A percentile compares a stretch with the other conserved stretches of the same genome.
phyloP scores from a whole-genome alignment of 2,113 vertebrate genomes.

The Siniperca chuatsi region DNA sequence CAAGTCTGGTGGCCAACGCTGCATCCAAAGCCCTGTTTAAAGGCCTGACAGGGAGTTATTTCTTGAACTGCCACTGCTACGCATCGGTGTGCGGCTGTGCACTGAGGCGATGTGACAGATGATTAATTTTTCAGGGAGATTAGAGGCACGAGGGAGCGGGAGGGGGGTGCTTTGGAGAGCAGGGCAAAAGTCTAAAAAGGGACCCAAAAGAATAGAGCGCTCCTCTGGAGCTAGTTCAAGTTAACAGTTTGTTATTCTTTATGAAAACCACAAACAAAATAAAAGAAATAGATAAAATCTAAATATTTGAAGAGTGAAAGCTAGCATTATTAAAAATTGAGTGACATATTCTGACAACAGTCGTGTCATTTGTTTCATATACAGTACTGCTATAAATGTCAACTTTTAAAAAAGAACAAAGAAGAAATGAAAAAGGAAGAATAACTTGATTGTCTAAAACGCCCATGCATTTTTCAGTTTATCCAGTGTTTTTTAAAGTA shows the following conservation, averaged over 20 bases:
- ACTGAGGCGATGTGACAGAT: constrained; percentile 79
- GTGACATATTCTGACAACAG: not conserved
- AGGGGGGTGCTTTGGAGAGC: constrained; percentile 42
- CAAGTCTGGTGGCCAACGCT: constrained; percentile 46
- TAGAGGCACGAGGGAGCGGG: constrained; percentile 51
- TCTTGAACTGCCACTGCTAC: constrained; percentile 47
- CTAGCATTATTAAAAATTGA: constrained; percentile 7
- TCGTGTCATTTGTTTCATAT: not conserved
- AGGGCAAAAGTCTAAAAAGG: constrained; percentile 47
- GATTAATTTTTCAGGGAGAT: constrained; percentile 83
- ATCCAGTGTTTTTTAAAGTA: constrained; percentile 30
- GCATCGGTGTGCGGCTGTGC: constrained; percentile 67
- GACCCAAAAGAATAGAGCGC: constrained; percentile 52
- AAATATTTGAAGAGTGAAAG: constrained; percentile 18
- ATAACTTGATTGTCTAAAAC: constrained; percentile 20
- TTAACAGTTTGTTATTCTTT: constrained; percentile 10
- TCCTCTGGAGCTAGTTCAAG: constrained; percentile 22
- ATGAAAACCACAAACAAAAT: not conserved
- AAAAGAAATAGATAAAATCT: not conserved
- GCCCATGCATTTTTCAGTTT: constrained; percentile 30
- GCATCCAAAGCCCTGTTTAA: constrained; percentile 51
- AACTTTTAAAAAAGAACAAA: constrained; percentile 18
- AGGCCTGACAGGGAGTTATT: constrained; percentile 39
- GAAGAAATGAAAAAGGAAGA: not conserved
- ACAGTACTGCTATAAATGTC: constrained; percentile 1